Conservation (phyloP, 2,113 vertebrate genomes). For the Coptodon rendalli region DNA sequence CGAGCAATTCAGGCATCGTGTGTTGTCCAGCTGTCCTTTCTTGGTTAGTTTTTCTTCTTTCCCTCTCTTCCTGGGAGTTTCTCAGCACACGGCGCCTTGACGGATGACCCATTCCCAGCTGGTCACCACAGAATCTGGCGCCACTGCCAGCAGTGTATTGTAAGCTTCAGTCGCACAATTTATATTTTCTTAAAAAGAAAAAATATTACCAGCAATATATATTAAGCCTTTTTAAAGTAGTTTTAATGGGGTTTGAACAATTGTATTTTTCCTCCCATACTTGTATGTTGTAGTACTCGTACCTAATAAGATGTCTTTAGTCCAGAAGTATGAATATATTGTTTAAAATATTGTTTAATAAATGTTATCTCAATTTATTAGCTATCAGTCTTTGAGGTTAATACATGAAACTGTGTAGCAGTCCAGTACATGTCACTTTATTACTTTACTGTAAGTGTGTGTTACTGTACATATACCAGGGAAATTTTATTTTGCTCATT, state of each 20-base stretch:
- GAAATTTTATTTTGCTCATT: slow-evolving; percentile 10
- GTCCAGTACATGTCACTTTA: slow-evolving; percentile 67
- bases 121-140: slow-evolving; percentile 51
- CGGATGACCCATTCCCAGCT: slow-evolving; percentile 42
- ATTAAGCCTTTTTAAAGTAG: slow-evolving; percentile 86
- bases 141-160: slow-evolving; percentile 71
- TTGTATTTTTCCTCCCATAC: slow-evolving; percentile 72
- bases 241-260: slow-evolving; percentile 80
- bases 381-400: slow-evolving; percentile 45
- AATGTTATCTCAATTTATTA: slow-evolving; percentile 47
- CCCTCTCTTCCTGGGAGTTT: slow-evolving; percentile 15
- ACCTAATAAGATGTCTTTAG: slow-evolving; percentile 64
- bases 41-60: background rate
- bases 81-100: slow-evolving; percentile 59
- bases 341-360: slow-evolving; percentile 53
- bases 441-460: slow-evolving; percentile 59
- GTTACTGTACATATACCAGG: slow-evolving; percentile 62
- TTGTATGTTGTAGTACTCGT: slow-evolving; percentile 72
- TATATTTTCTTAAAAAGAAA: slow-evolving; percentile 73
- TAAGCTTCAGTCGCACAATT: slow-evolving; percentile 77
- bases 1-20: slow-evolving; percentile 38
- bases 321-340: slow-evolving; percentile 48
- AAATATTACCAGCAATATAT: slow-evolving; percentile 74
- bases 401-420: slow-evolving; percentile 60
- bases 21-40: slow-evolving; percentile 17